Conservation (phyloP, 2,888 invertebrate genomes). For the Drosophila longiperda region DNA sequence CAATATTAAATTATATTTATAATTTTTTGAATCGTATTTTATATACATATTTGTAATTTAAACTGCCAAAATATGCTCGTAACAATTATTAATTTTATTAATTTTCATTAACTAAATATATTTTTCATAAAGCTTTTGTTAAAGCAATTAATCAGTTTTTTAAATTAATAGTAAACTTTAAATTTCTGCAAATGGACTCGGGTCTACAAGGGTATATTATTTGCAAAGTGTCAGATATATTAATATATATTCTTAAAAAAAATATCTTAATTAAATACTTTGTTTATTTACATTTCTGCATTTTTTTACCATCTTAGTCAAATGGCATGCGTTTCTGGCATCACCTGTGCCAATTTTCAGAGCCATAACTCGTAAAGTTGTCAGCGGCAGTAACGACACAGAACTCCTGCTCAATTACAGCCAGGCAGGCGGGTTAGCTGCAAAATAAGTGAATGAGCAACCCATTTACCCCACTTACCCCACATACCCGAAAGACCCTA, state of each 20-base stretch:
- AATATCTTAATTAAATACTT: not conserved
- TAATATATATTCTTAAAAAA: not conserved
- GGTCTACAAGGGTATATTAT: not conserved
- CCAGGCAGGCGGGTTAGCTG: constrained; percentile 19
- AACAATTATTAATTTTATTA: too few species aligned
- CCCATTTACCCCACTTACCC: constrained; percentile 20
- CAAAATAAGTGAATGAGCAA: constrained; percentile 31
- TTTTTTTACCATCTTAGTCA: not conserved
- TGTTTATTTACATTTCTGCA: not conserved
- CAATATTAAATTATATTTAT: not conserved
- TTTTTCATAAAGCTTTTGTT: too few species aligned
- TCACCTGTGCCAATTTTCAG: constrained; percentile 36
- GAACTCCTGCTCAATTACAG: constrained; percentile 44
- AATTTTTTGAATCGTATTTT: not conserved
- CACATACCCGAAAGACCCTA: constrained; percentile 19
- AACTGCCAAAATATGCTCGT: not conserved
- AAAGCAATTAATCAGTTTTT: not conserved
- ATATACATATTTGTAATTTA: not conserved
- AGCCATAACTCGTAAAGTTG: constrained; percentile 45
- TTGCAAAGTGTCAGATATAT: not conserved
- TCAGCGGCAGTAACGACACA: constrained; percentile 13
- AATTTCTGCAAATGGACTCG: not conserved
- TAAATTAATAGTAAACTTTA: not conserved
- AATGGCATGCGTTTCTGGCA: constrained; percentile 11
- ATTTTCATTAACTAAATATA: too few species aligned